Evolutionary conservation across 2,797 vertebrate genomes (phyloP), one percentile per base, ranked within the genome.

Genomic region (Sebastes nivosus): DNA sequence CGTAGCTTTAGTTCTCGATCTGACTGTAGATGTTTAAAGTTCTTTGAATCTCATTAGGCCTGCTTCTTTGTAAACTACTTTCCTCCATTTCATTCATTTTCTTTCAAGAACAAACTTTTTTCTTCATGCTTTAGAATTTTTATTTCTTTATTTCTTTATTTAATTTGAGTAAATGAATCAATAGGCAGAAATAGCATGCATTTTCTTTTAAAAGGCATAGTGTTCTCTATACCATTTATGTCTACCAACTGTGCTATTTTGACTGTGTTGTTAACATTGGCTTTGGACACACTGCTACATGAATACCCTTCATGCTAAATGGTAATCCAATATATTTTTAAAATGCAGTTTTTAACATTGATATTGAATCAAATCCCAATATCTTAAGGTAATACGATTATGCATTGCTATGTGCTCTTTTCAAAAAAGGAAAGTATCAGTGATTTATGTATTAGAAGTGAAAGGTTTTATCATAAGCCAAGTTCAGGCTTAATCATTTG

Each of bases 381-480:
- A 89, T 92, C 70, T 84, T 85, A 82, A 61, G 75, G 46, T 91
- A 92, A 93, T 89, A 86, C 67, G 89, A 92, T 91, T 94, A 91
- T 71, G 24, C 84, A 84, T 81, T 76, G 68, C 72, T 87, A 85
- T 70, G 42, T 46, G 42, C 76, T 81, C 52, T 82, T 81, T 82
- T 86, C 27, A 42, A 79, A 77, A 81, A 84, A 78, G 63, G 75
- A 90, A 86, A 52, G 65, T 84, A 81, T 84, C 76, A 59, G 69
- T 81, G 81, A 72, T 90, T 84, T 91, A 75, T 88, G 82, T 90
- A 80, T 85, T 82, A 61, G 79, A 79, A 61, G 73, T 74, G 84
- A 69, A 74, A 72, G 87, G 88, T 89, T 92, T 91, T 87, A 93
- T 90, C 87, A 81, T 81, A 77, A 83, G 92, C 93, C 88, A 93